Base-by-base conservation (phyloP, 2,888 invertebrate species). In the Ypsolopha scabrella region DNA sequence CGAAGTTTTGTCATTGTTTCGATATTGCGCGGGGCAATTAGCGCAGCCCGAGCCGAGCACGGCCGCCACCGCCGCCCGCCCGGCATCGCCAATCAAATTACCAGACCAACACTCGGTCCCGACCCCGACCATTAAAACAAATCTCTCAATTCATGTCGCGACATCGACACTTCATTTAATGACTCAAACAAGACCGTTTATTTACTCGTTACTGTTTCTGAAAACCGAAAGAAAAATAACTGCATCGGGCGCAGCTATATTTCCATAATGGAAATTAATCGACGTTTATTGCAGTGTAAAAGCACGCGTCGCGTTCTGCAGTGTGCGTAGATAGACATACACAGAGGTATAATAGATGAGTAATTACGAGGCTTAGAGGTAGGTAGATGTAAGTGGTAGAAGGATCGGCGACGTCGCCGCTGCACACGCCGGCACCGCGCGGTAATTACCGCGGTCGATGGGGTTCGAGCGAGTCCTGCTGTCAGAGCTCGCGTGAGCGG, bases 1-100 rank as follows among this genome's bases (percentile, higher is more conserved):
- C 68, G 65, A 82, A 85, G 75, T 82, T 85, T 80, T 81, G 80
- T 80, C 79, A 83, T 85, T 85, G 85, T 85, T 83, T 79, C 77
- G 74, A 74, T 81, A 83, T 83, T 81, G 81, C 77, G 72, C 78
- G 70, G 65, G 77, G 85, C 85, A 85, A 85, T 85, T 85, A 85
- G 81, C 71, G 72, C 75, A 67, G 70, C 72, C 74, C 69, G 75
- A 76, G 72, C 67, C 68, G 63, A 60, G 69, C 68, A 68, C 68
- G 67, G 62, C 61, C 60, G 62, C 62, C 60, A 62, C 62, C 64
- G 64, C 58, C 64, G 64, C 62, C 62, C 67, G 63, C 62, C 70
- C 67, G 63, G 62, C 70, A 67, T 73, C 79, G 68, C 75, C 79
- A 81, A 82, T 82, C 80, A 80, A 80, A 81, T 81, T 78, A 80